Percentiles rank a stretch among this genome's conserved stretches.
Evolutionary conservation across 2,888 invertebrate species (phyloP).

Genomic region (Zootermopsis nevadensis): DNA sequence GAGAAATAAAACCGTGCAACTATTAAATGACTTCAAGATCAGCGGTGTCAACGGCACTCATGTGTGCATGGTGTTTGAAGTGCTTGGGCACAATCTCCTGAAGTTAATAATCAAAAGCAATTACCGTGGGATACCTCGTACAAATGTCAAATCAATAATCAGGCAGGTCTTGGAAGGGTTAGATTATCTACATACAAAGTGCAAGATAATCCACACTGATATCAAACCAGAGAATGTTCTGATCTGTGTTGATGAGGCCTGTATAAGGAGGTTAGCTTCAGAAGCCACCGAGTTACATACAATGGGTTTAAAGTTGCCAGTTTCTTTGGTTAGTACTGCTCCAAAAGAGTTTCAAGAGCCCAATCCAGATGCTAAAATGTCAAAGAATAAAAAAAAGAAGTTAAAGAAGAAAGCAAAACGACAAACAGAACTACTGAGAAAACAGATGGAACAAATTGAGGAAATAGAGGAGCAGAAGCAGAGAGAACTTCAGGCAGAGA

Average conservation of each 20-base stretch:
- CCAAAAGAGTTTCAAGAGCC: slow-evolving; percentile 87
- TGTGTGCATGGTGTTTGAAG: slow-evolving; percentile 99
- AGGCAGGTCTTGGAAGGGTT: slow-evolving; percentile 94
- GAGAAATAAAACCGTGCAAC: slow-evolving; percentile 95
- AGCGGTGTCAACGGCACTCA: slow-evolving; percentile 98
- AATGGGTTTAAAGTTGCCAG: slow-evolving; percentile 90
- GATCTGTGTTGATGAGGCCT: slow-evolving; percentile 89
- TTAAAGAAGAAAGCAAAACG: slow-evolving; percentile 95
- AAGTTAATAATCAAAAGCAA: slow-evolving; percentile 98
- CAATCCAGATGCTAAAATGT: slow-evolving; percentile 84
- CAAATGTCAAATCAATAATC: slow-evolving; percentile 96
- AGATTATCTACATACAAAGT: slow-evolving; percentile 97
- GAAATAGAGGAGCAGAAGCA: slow-evolving; percentile 79
- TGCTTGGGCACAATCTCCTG: slow-evolving; percentile 96
- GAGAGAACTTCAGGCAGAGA: slow-evolving; percentile 57
- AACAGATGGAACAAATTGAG: slow-evolving; percentile 95
- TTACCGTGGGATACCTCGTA: slow-evolving; percentile 96
- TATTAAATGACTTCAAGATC: slow-evolving; percentile 98
- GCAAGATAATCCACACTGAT: slow-evolving; percentile 95
- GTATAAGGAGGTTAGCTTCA: slow-evolving; percentile 90
- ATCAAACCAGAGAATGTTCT: slow-evolving; percentile 96
- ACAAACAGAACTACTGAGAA: slow-evolving; percentile 90
- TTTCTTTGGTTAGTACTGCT: slow-evolving; percentile 89
- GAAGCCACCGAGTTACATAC: slow-evolving; percentile 96
- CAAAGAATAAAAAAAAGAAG: slow-evolving; percentile 97